Evolutionary conservation across 1,140 invertebrate genomes (phyloP).

Genomic region (Drosophila pseudoananassae): DNA sequence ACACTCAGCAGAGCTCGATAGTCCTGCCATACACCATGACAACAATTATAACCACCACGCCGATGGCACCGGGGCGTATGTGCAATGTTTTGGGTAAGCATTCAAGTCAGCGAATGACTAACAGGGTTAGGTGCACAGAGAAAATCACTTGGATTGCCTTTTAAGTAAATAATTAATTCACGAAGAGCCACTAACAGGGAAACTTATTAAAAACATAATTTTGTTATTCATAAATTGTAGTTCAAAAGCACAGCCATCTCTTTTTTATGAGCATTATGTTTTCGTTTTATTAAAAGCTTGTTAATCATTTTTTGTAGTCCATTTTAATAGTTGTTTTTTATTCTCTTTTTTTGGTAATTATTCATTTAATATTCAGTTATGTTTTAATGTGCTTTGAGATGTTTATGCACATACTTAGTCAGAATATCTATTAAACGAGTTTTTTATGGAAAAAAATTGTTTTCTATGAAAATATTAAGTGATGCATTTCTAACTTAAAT

Average conservation of each 20-base stretch:
- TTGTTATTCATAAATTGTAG: background rate
- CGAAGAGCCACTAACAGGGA: background rate
- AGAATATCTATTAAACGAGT: no score
- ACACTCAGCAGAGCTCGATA: slow-evolving; percentile 47
- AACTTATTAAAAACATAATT: background rate
- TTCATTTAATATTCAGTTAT: no score
- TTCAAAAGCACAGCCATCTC: background rate
- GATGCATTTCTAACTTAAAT: no score
- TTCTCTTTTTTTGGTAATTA: background rate
- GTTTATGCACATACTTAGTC: no score
- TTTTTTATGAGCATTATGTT: background rate
- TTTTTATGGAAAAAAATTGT: no score
- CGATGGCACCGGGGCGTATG: slow-evolving; percentile 69
- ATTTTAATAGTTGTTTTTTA: background rate
- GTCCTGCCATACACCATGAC: slow-evolving; percentile 62
- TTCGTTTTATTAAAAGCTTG: background rate
- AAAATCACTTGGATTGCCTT: background rate
- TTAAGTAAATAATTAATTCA: background rate
- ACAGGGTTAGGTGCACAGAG: slow-evolving; percentile 18
- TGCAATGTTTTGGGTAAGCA: slow-evolving; percentile 83
- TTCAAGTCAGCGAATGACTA: slow-evolving; percentile 27
- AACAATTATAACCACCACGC: slow-evolving; percentile 75
- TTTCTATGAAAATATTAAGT: no score
- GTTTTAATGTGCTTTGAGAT: background rate
- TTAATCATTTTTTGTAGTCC: background rate